A percentile compares a stretch with the other conserved stretches of the same genome.
Conservation (phyloP, 2,797 vertebrate species). For the Okamejei kenojei region DNA sequence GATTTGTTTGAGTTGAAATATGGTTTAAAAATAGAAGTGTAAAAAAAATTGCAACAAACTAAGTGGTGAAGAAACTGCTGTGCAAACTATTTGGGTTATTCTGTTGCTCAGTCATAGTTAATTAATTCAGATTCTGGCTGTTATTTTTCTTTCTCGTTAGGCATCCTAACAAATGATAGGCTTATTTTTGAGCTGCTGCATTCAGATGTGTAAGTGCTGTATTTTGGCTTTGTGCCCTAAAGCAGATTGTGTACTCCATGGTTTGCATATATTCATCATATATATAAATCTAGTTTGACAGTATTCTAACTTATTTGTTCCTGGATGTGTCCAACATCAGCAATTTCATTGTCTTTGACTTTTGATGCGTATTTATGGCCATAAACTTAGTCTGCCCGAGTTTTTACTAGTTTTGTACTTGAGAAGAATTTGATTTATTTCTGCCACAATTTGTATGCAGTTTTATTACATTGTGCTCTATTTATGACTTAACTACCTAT, state of each 20-base stretch:
- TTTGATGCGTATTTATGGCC: not conserved
- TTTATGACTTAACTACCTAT: too few species aligned
- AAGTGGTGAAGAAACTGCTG: not conserved
- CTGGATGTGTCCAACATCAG: not conserved
- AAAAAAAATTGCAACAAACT: conserved; percentile 42
- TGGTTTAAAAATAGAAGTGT: conserved; percentile 44
- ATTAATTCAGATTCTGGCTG: not conserved
- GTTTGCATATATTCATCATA: conserved; percentile 13
- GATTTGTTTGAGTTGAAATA: conserved; percentile 39
- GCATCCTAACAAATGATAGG: not conserved
- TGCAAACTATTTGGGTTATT: not conserved
- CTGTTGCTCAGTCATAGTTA: not conserved
- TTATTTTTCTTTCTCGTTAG: not conserved
- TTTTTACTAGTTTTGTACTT: not conserved
- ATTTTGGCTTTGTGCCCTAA: conserved; percentile 6
- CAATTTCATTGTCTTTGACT: not conserved
- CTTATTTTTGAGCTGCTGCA: conserved; percentile 6
- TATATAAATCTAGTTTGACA: conserved; percentile 11
- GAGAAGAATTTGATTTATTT: too few species aligned
- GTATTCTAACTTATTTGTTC: not conserved
- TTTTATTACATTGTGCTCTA: too few species aligned
- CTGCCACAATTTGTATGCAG: too few species aligned
- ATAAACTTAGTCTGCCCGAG: not conserved
- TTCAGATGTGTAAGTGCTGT: not conserved
- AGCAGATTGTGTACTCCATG: not conserved